Evolutionary conservation across 2,888 invertebrate genomes (phyloP).

Genomic region (Corythucha ciliata): DNA sequence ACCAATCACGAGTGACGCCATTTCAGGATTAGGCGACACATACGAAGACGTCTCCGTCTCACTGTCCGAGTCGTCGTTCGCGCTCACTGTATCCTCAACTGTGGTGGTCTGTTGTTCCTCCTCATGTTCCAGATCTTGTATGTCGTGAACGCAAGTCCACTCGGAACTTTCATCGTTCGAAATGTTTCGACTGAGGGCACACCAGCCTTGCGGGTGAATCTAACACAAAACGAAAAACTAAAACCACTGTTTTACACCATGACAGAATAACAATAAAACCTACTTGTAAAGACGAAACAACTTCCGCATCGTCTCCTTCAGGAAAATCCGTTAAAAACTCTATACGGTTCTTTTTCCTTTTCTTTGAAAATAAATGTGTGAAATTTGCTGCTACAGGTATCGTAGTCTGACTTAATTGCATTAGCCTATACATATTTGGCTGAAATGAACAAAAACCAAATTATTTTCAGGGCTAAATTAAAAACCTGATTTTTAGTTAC

Average conservation of each 20-base stretch:
- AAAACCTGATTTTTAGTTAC: conserved; percentile 43
- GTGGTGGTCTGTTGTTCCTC: conserved; percentile 23
- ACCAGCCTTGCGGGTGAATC: conserved; percentile 86
- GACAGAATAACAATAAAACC: background rate
- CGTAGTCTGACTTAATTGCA: conserved; percentile 75
- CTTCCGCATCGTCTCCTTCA: conserved; percentile 72
- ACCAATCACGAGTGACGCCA: conserved; percentile 29
- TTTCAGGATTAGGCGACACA: conserved; percentile 1
- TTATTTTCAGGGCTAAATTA: background rate
- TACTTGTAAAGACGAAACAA: conserved; percentile 76
- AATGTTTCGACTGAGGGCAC: conserved; percentile 77
- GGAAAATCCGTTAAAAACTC: conserved; percentile 90
- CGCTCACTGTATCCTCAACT: no score
- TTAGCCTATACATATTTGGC: conserved; percentile 80
- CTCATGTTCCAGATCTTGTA: conserved; percentile 52
- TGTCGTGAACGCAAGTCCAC: conserved; percentile 93
- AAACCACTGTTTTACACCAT: background rate
- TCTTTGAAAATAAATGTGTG: conserved; percentile 68
- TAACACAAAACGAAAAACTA: conserved; percentile 37
- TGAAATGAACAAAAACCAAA: conserved; percentile 42
- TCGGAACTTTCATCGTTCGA: conserved; percentile 77
- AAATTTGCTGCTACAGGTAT: conserved; percentile 71
- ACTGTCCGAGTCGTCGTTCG: conserved; percentile 27
- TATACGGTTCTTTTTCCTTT: conserved; percentile 67
- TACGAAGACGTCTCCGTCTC: conserved; percentile 19